These are phyloP conservation scores for Lithophane ornitopus DNA, from an alignment of 2,888 invertebrate genomes.

Conservation along the genomic window DNA sequence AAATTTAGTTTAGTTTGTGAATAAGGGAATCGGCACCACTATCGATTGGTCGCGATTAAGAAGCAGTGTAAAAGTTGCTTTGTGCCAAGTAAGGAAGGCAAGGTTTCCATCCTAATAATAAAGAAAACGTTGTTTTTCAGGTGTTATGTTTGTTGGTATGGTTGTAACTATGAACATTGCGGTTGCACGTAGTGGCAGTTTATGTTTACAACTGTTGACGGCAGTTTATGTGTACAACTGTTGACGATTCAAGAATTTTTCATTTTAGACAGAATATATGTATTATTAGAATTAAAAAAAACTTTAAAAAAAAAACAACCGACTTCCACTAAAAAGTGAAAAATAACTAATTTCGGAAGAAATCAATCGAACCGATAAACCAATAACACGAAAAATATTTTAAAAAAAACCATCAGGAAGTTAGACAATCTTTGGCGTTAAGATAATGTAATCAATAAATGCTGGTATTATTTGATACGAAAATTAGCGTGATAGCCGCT, in stretches of 20 bases:
- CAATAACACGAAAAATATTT: neutral
- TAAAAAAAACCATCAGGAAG: constrained; percentile 27
- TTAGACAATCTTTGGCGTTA: constrained; percentile 28
- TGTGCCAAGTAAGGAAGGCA: neutral
- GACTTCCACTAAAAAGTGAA: no score
- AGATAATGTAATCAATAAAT: constrained; percentile 46
- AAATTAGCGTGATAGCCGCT: constrained; percentile 24
- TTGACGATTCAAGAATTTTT: neutral
- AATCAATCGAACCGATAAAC: neutral
- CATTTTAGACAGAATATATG: neutral
- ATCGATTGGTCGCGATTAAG: neutral
- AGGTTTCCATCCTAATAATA: neutral
- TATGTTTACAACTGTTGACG: no score
- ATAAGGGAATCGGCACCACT: no score
- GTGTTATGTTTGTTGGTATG: neutral
- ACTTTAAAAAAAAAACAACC: no score
- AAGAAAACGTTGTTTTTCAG: neutral
- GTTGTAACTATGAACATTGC: neutral
- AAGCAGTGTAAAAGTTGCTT: neutral
- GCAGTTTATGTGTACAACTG: neutral
- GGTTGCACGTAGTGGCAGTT: neutral
- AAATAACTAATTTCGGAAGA: no score
- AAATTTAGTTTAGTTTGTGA: no score
- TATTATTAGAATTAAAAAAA: neutral
- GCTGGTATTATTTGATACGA: constrained; percentile 44